Evolutionary conservation across 2,113 vertebrate species (phyloP).

Genomic region (Setophaga coronata): DNA sequence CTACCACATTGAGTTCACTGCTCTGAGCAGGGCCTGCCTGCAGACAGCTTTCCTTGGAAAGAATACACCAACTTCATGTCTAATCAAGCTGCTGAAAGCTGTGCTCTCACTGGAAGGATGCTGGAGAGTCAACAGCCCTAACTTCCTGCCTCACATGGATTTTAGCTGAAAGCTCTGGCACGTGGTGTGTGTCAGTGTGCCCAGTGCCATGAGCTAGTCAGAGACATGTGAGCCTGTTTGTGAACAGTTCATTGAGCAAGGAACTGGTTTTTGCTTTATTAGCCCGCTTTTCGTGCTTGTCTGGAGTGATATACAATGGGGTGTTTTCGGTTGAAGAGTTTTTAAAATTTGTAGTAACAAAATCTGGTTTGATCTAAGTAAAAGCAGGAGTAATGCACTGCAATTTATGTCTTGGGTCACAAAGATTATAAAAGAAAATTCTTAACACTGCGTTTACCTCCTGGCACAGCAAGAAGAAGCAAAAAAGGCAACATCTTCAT

Average conservation of each 20-base stretch:
- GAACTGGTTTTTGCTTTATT: background rate
- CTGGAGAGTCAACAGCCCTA: background rate
- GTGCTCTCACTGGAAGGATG: background rate
- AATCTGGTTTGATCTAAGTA: background rate
- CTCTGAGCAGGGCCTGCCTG: background rate
- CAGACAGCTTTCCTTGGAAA: background rate
- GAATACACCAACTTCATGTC: background rate
- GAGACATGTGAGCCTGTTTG: background rate
- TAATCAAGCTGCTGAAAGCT: background rate
- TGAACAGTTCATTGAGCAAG: background rate
- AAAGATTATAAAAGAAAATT: background rate
- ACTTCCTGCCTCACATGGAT: background rate
- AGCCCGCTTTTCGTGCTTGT: background rate
- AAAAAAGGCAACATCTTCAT: background rate
- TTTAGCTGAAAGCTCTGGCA: background rate
- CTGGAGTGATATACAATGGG: background rate
- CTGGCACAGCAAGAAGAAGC: background rate
- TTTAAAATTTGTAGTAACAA: background rate
- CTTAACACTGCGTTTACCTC: background rate
- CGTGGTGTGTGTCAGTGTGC: background rate
- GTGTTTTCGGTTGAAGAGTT: background rate
- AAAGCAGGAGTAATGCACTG: background rate
- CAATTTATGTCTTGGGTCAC: background rate
- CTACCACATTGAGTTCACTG: background rate
- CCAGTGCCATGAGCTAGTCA: background rate